Conservation (phyloP, 2,113 vertebrate genomes). For the Poecilia latipinna region DNA sequence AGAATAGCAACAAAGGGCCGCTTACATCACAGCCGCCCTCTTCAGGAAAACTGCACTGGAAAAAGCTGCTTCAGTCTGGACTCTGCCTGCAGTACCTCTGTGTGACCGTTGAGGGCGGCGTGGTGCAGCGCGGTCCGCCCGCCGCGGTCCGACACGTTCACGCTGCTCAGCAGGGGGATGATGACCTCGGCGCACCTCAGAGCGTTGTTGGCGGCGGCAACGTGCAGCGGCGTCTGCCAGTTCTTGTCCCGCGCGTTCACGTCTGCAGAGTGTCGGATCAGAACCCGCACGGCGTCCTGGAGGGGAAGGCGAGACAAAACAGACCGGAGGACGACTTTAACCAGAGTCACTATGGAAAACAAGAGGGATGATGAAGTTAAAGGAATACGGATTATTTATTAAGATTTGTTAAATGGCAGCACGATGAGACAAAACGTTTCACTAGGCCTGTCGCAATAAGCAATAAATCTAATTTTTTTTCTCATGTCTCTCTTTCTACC, state of each 20-base stretch:
- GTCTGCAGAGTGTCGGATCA: slow-evolving; percentile 95
- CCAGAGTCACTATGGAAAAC: no score
- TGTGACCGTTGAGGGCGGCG: slow-evolving; percentile 93
- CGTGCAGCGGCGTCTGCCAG: slow-evolving; percentile 97
- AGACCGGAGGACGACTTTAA: no score
- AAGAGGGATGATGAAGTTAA: no score
- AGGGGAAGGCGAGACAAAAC: no score
- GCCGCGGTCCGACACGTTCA: slow-evolving; percentile 94
- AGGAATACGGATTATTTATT: no score
- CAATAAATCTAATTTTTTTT: no score
- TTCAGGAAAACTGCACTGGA: background rate
- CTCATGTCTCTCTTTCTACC: no score
- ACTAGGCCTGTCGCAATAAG: no score
- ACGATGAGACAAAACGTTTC: no score
- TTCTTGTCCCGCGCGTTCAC: slow-evolving; percentile 98
- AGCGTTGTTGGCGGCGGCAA: slow-evolving; percentile 92
- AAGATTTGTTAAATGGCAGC: no score
- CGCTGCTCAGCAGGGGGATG: slow-evolving; percentile 93
- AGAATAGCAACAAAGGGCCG: slow-evolving; percentile 23
- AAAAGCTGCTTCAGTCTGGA: background rate
- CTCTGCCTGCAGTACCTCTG: slow-evolving; percentile 80
- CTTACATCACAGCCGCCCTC: slow-evolving; percentile 24
- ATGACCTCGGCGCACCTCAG: slow-evolving; percentile 90
- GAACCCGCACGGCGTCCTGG: slow-evolving; percentile 91
- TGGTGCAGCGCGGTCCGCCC: slow-evolving; percentile 95